These are phyloP conservation scores for Eriosoma lanigerum DNA, from an alignment of 1,140 invertebrate genomes.

Conservation along the genomic window DNA sequence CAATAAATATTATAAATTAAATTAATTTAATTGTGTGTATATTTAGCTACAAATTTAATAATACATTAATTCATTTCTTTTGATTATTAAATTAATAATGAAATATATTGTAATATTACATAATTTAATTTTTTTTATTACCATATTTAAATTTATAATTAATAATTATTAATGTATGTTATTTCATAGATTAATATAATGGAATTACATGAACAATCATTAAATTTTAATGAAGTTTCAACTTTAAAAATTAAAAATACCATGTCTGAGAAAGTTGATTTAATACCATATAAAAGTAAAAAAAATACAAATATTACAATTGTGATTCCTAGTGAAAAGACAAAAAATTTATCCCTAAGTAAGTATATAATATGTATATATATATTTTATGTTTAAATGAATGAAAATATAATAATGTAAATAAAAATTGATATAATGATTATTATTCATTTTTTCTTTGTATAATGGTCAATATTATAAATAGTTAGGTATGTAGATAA, in stretches of 20 bases:
- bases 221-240: neutral
- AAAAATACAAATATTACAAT: slow-evolving; percentile 37
- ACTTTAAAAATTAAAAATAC: slow-evolving; percentile 2
- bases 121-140: too few relatives aligned
- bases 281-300: slow-evolving; percentile 33
- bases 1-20: too few relatives aligned
- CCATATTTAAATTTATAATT: too few relatives aligned
- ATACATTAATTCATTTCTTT: too few relatives aligned
- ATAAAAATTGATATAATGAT: neutral
- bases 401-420: too few relatives aligned
- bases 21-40: too few relatives aligned
- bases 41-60: too few relatives aligned
- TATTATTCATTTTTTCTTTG: neutral
- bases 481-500: too few relatives aligned
- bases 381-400: neutral
- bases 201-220: neutral
- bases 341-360: slow-evolving; percentile 30
- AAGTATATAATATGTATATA: slow-evolving; percentile 4
- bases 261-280: slow-evolving; percentile 33
- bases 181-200: slow-evolving; percentile 4
- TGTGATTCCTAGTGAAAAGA: neutral
- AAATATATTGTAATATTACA: too few relatives aligned
- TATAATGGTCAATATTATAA: too few relatives aligned
- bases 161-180: too few relatives aligned
- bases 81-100: too few relatives aligned